Evolutionary conservation across 2,888 invertebrate species (phyloP).

Genomic region (Drosophila anomelani): DNA sequence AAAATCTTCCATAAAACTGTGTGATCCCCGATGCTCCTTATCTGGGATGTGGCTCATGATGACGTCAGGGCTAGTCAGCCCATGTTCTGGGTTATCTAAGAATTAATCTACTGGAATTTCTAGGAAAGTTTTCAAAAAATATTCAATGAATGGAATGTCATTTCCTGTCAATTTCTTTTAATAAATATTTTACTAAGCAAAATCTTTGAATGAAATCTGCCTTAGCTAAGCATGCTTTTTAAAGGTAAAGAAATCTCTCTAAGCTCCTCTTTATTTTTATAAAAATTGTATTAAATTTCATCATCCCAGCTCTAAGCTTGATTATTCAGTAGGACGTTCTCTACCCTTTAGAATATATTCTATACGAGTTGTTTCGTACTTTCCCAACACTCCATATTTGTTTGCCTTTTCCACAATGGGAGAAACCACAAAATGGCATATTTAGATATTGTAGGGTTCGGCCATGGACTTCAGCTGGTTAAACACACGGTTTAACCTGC

Average conservation of each 20-base stretch:
- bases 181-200: neutral
- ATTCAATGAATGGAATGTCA: constrained; percentile 1
- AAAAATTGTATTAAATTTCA: neutral
- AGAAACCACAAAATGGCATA: constrained; percentile 25
- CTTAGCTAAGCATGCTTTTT: neutral
- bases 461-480: constrained; percentile 28
- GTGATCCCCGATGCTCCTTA: constrained; percentile 13
- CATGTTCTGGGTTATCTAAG: constrained; percentile 16
- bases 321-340: neutral
- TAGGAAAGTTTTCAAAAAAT: constrained; percentile 30
- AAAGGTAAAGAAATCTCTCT: neutral
- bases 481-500: constrained; percentile 22
- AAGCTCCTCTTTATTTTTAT: neutral
- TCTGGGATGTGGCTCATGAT: constrained; percentile 5
- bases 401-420: constrained; percentile 11
- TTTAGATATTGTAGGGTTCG: constrained; percentile 12
- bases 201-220: neutral
- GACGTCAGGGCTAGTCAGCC: constrained; percentile 34
- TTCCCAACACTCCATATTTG: constrained; percentile 27
- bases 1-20: constrained; percentile 9
- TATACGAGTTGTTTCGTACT: constrained; percentile 1
- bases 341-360: neutral
- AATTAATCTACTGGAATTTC: constrained; percentile 18
- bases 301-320: neutral
- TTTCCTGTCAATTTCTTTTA: constrained; percentile 13